Evolutionary conservation across 1,140 invertebrate genomes (phyloP).

Genomic region (Brachionus rubens): DNA sequence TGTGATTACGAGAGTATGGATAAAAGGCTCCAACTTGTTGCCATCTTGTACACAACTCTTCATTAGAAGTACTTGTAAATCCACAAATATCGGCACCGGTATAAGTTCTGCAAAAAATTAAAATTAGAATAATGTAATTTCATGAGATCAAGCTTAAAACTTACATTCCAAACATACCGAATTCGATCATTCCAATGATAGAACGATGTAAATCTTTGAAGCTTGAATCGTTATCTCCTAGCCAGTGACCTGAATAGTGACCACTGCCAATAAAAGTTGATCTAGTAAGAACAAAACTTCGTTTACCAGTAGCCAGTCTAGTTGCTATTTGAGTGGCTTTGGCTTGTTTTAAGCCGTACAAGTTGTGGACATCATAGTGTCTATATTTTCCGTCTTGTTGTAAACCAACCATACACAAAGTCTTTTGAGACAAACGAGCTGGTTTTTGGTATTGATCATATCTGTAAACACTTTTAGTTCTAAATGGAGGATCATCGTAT

Average conservation of each 20-base stretch:
- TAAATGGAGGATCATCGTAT: slow-evolving; percentile 65
- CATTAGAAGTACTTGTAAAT: slow-evolving; percentile 74
- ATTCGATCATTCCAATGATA: slow-evolving; percentile 52
- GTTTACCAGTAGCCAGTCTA: slow-evolving; percentile 48
- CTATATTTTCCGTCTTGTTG: slow-evolving; percentile 55
- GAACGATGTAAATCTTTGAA: slow-evolving; percentile 56
- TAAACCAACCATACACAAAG: slow-evolving; percentile 80
- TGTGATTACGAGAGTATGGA: slow-evolving; percentile 60
- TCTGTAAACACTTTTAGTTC: slow-evolving; percentile 62
- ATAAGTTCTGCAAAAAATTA: slow-evolving; percentile 58
- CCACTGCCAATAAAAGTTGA: slow-evolving; percentile 78
- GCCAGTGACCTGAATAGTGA: slow-evolving; percentile 80
- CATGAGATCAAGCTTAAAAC: too few relatives aligned
- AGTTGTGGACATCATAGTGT: slow-evolving; percentile 68
- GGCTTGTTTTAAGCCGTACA: slow-evolving; percentile 66
- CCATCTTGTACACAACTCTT: slow-evolving; percentile 63
- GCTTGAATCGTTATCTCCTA: slow-evolving; percentile 64
- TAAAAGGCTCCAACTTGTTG: slow-evolving; percentile 65
- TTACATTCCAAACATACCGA: slow-evolving; percentile 65
- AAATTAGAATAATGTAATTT: too few relatives aligned
- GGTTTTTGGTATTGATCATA: slow-evolving; percentile 57
- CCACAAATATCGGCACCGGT: slow-evolving; percentile 87
- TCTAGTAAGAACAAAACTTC: slow-evolving; percentile 78
- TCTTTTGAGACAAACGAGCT: slow-evolving; percentile 55
- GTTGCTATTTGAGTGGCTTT: slow-evolving; percentile 62